Evolutionary conservation across 2,888 invertebrate species (phyloP).

Genomic region (Campoletis raptor): DNA sequence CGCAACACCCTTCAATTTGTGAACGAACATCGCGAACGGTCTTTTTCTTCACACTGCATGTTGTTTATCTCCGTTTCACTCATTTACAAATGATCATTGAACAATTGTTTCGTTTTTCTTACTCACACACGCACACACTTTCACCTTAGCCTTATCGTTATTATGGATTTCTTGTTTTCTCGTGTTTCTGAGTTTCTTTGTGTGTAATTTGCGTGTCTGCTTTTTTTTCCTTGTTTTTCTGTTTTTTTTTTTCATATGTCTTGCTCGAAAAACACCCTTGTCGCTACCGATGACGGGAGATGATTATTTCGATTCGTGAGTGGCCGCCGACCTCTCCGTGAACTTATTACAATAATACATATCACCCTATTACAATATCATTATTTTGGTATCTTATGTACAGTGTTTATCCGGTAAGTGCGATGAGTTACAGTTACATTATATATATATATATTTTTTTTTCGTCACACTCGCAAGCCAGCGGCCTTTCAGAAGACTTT

Average conservation of each 20-base stretch:
- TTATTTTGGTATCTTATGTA: slow-evolving; percentile 81
- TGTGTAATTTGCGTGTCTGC: not conserved
- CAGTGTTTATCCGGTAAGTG: slow-evolving; percentile 73
- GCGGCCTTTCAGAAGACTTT: slow-evolving; percentile 80
- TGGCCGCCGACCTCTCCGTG: slow-evolving; percentile 73
- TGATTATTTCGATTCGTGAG: slow-evolving; percentile 33
- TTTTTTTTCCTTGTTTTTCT: slow-evolving; percentile 48
- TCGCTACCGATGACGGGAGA: slow-evolving; percentile 58
- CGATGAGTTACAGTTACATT: slow-evolving; percentile 62
- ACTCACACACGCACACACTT: slow-evolving; percentile 44
- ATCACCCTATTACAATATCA: slow-evolving; percentile 79
- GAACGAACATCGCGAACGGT: not conserved
- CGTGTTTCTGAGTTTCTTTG: not conserved
- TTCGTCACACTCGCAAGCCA: slow-evolving; percentile 76
- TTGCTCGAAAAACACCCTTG: slow-evolving; percentile 38
- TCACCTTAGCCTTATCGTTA: slow-evolving; percentile 52
- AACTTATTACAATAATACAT: slow-evolving; percentile 77
- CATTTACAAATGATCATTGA: slow-evolving; percentile 75
- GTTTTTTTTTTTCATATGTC: slow-evolving; percentile 26
- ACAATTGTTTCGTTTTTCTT: slow-evolving; percentile 71
- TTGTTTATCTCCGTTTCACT: slow-evolving; percentile 60
- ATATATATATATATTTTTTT: not conserved
- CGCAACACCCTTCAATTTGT: not conserved
- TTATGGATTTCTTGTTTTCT: slow-evolving; percentile 28
- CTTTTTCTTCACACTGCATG: too few relatives aligned